Evolutionary conservation across 2,113 vertebrate genomes (phyloP).

Genomic region (Peucedramus taeniatus): DNA sequence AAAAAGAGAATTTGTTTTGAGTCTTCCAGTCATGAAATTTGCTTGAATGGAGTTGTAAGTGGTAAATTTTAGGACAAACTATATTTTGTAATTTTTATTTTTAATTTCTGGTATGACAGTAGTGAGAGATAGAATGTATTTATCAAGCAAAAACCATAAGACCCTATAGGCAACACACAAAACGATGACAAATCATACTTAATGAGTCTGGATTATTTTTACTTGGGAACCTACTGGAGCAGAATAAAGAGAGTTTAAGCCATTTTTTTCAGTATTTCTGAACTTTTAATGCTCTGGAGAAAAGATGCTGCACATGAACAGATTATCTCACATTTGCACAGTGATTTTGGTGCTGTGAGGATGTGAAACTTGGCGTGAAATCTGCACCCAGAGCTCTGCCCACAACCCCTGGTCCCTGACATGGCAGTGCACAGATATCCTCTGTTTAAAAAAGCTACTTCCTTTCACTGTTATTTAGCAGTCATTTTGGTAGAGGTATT

Average conservation of each 20-base stretch:
- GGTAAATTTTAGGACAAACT: neutral
- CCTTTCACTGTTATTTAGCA: neutral
- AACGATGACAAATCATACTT: neutral
- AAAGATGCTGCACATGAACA: neutral
- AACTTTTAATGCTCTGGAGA: neutral
- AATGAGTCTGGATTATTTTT: neutral
- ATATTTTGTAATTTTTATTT: neutral
- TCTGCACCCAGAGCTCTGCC: neutral
- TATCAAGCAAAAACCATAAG: neutral
- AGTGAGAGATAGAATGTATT: neutral
- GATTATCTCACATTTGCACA: accelerated
- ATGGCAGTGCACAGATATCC: neutral
- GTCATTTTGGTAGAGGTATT: neutral
- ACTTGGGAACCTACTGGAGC: neutral
- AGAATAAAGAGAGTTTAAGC: neutral
- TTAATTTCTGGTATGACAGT: neutral
- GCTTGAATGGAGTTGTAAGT: neutral
- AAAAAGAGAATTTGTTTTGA: neutral
- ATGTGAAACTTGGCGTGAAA: neutral
- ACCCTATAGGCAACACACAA: neutral
- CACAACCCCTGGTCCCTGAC: neutral
- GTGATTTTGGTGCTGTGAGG: neutral
- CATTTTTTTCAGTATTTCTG: neutral
- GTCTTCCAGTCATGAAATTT: neutral
- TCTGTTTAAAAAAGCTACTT: neutral